These are phyloP conservation scores for Montipora foliosa DNA, from an alignment of 64 coral and sea anemone genomes.

Conservation along the genomic window DNA sequence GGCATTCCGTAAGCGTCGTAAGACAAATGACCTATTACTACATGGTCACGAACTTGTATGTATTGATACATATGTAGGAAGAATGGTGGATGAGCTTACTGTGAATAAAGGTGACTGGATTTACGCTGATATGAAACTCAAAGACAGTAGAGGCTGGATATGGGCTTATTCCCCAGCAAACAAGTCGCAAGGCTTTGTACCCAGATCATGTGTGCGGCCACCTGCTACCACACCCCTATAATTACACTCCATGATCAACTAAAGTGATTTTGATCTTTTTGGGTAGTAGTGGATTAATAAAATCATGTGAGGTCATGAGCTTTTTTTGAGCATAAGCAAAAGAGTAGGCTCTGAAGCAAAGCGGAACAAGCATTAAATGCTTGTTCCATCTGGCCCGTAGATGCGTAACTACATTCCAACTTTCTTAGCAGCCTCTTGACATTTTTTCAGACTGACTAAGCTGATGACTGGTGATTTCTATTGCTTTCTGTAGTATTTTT, in stretches of 20 bases:
- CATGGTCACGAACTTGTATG: slow-evolving; percentile 94
- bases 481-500: background rate
- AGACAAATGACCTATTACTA: slow-evolving; percentile 84
- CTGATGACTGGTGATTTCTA: background rate
- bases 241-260: background rate
- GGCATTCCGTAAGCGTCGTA: slow-evolving; percentile 36
- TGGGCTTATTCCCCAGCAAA: slow-evolving; percentile 92
- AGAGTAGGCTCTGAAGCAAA: no score
- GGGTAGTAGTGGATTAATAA: no score
- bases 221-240: slow-evolving; percentile 91
- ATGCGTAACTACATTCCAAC: background rate
- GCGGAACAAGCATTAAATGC: background rate
- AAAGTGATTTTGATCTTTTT: no score
- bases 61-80: slow-evolving; percentile 74
- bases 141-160: slow-evolving; percentile 74
- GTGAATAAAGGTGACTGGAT: slow-evolving; percentile 95
- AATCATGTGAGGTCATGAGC: no score
- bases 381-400: background rate
- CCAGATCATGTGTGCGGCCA: slow-evolving; percentile 78
- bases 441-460: background rate
- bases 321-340: no score
- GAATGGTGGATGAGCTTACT: slow-evolving; percentile 72
- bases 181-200: slow-evolving; percentile 85
- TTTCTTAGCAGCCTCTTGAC: background rate
- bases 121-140: slow-evolving; percentile 93